Percentiles rank a stretch among this genome's conserved stretches.
Conservation (phyloP, 2,113 vertebrate species). For the Isurus oxyrinchus region DNA sequence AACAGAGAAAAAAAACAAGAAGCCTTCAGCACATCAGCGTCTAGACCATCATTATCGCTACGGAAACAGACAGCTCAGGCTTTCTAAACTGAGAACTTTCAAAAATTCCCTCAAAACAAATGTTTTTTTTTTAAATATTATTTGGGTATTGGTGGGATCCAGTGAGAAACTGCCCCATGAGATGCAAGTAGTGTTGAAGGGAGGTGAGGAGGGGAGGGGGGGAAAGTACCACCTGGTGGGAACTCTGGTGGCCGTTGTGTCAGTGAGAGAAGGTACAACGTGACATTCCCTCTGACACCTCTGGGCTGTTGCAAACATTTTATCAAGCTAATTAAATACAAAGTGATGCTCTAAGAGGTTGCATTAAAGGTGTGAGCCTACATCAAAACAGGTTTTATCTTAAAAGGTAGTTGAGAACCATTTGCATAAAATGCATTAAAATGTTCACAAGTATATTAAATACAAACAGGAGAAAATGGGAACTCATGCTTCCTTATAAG, state of each 20-base stretch:
- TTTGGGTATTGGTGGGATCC: not conserved
- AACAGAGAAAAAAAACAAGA: not conserved
- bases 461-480: not conserved
- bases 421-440: slow-evolving; percentile 11
- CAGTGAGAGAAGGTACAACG: not conserved
- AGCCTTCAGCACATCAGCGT: not conserved
- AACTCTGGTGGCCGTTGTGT: not conserved
- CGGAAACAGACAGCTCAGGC: not conserved
- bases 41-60: not conserved
- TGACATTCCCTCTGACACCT: not conserved
- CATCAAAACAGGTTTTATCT: not conserved
- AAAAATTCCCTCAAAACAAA: not conserved
- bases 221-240: no score
- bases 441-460: not conserved
- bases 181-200: no score
- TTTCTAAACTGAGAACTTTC: not conserved
- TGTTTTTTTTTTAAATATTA: not conserved
- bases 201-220: not conserved
- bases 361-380: not conserved
- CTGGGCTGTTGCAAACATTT: not conserved
- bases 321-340: not conserved
- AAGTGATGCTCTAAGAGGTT: not conserved
- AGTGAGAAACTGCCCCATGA: not conserved
- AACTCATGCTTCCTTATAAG: not conserved
- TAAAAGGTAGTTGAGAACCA: not conserved